phyloP scores from a whole-genome alignment of 2,888 invertebrate genomes.

The Notodonta ziczac region DNA sequence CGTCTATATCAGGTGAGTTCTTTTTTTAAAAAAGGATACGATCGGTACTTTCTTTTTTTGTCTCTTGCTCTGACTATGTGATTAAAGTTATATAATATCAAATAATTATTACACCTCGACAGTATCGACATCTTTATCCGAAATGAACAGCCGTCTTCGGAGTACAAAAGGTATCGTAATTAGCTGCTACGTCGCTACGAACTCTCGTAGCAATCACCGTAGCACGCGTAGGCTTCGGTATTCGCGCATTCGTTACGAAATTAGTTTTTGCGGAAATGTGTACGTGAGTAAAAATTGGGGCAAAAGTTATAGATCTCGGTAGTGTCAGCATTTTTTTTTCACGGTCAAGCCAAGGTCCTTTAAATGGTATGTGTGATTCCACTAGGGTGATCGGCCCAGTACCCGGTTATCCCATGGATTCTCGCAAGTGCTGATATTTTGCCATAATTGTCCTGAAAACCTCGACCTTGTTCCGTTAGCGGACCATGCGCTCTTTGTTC shows the following conservation, averaged over 20 bases:
- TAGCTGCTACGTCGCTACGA: constrained; percentile 42
- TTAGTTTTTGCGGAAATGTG: constrained; percentile 33
- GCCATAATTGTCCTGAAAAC: constrained; percentile 64
- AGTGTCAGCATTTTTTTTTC: constrained; percentile 50
- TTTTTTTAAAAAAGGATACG: constrained; percentile 37
- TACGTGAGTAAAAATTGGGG: constrained; percentile 11
- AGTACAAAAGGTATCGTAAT: constrained; percentile 22
- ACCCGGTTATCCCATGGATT: constrained; percentile 44
- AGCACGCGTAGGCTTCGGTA: constrained; percentile 40
- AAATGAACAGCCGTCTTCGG: constrained; percentile 26
- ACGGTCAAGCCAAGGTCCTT: constrained; percentile 76
- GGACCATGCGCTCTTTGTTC: constrained; percentile 62
- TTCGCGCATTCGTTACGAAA: constrained; percentile 21
- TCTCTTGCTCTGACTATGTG: constrained; percentile 10
- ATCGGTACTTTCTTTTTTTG: constrained; percentile 18
- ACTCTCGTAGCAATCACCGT: constrained; percentile 42
- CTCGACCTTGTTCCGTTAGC: constrained; percentile 56
- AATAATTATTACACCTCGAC: constrained; percentile 24
- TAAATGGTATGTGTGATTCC: constrained; percentile 24
- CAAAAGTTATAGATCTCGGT: constrained; percentile 11
- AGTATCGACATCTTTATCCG: constrained; percentile 25
- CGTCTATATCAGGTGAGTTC: constrained; percentile 77
- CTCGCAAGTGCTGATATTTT: constrained; percentile 53
- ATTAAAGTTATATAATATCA: constrained; percentile 39
- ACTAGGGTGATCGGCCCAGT: constrained; percentile 38